Percentiles rank a stretch among this genome's conserved stretches.
Evolutionary conservation across 2,797 vertebrate genomes (phyloP).

Genomic region (Platalea minor): DNA sequence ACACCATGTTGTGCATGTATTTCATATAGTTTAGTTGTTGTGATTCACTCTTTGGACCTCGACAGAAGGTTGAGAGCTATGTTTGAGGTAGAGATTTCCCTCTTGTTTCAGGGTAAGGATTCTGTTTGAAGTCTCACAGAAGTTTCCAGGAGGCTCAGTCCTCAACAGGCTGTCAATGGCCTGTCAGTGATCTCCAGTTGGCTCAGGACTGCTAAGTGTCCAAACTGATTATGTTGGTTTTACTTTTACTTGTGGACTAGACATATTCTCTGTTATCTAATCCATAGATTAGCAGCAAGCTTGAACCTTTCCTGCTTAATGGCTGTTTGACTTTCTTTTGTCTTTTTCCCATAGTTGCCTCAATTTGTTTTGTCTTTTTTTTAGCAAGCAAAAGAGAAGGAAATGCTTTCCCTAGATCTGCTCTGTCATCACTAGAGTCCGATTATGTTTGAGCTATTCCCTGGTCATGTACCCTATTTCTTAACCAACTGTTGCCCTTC

Average conservation of each 20-base stretch:
- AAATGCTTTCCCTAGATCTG: neutral
- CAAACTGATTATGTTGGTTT: neutral
- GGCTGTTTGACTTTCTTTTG: neutral
- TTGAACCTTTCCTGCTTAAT: neutral
- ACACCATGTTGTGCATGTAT: fast-evolving
- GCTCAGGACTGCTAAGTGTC: neutral
- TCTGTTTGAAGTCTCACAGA: neutral
- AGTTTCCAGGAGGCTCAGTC: neutral
- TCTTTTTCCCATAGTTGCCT: neutral
- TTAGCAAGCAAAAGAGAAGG: neutral
- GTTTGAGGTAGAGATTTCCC: neutral
- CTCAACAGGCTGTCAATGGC: neutral
- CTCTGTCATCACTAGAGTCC: neutral
- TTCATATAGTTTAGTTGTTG: neutral
- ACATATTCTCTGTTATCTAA: neutral
- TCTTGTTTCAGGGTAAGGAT: neutral
- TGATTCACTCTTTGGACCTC: neutral
- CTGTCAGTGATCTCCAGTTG: neutral
- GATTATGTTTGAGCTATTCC: neutral
- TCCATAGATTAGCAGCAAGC: neutral
- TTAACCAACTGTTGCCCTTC: neutral
- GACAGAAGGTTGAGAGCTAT: neutral
- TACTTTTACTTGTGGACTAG: neutral
- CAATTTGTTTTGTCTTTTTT: neutral
- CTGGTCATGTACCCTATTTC: neutral